Base-by-base conservation (phyloP, 2,113 vertebrate species). In the Semicossyphus pulcher region DNA sequence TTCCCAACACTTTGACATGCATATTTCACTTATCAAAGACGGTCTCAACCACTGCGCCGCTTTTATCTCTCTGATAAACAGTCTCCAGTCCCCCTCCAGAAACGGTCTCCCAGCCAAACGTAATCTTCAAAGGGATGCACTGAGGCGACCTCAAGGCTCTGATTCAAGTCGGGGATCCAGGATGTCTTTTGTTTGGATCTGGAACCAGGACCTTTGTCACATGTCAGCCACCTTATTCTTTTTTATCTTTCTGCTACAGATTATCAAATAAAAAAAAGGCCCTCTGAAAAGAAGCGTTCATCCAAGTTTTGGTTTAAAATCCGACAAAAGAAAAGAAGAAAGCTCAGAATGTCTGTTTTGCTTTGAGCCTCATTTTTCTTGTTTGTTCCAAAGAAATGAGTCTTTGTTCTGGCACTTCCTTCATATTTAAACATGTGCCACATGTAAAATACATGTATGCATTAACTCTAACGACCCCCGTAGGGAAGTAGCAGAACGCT, bases 51-150 rank as follows among this genome's bases (percentile, higher is more conserved):
- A 28, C 59, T 49, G 64, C 67, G 37, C 32, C 2, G 26, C 85
- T 82, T 80, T 89, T 34, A 81, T 87, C 75, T 76, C 9, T 1
- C 54, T 66, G 83, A 67, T 81, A 80, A 80, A 77, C 83, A 82
- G 58, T 66, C 54, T 72, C 54, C 18, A 1, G 72, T 60, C 41
- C 0, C 60, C 64, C 48, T n/a, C 44, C 47, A 73, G 72, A 72
- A 81, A 59, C 41, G 26, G 21, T 70, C 66, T 80, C 42, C 29
- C 26, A 63, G 81, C 81, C 70, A 70, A 76, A 68, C 9, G 58
- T 68, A 78, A 84, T 88, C 83, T 83, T 88, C 83, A 88, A 81
- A 88, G 78, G 9, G 66, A 86, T 11, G 73, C 63, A 61, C 42
- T 15, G 78, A 72, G 58, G 68, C 73, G 16, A 81, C 71, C 39